Percentiles rank a stretch among this genome's conserved stretches.
These are phyloP conservation scores for Metaphire vulgaris DNA, from an alignment of 1,140 invertebrate species.

Conservation along the genomic window DNA sequence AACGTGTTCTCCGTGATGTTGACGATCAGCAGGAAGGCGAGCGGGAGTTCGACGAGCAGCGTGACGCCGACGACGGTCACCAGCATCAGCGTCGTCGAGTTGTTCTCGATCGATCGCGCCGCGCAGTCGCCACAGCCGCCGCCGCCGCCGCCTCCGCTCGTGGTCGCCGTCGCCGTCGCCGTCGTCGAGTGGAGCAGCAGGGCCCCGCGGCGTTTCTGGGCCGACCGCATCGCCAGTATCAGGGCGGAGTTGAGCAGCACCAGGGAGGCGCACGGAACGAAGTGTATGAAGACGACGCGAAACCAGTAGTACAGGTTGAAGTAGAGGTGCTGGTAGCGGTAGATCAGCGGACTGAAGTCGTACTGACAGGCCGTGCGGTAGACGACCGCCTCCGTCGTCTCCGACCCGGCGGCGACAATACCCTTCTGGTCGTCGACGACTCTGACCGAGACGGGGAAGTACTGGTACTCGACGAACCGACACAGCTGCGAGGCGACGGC, in stretches of 20 bases:
- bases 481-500: conserved; percentile 72
- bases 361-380: not conserved
- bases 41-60: conserved; percentile 28
- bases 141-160: conserved; percentile 54
- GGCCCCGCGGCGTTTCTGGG: conserved; percentile 61
- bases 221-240: conserved; percentile 73
- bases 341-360: conserved; percentile 51
- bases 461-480: conserved; percentile 64
- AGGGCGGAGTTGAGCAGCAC: conserved; percentile 81
- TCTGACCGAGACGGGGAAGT: not conserved
- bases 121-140: conserved; percentile 69
- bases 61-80: conserved; percentile 55
- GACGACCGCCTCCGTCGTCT: too few species aligned
- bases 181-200: not conserved
- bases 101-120: conserved; percentile 71
- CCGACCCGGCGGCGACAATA: too few species aligned
- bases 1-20: conserved; percentile 21
- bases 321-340: conserved; percentile 63
- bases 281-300: conserved; percentile 80
- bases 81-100: conserved; percentile 83
- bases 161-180: conserved; percentile 66
- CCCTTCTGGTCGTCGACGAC: too few species aligned
- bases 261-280: conserved; percentile 77
- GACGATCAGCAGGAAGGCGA: conserved; percentile 21
- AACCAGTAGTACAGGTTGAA: conserved; percentile 74